Percentiles rank a stretch among this genome's conserved stretches.
These are phyloP conservation scores for Clavelina lepadiformis DNA, from an alignment of 23 tunicate genomes.

Conservation along the genomic window DNA sequence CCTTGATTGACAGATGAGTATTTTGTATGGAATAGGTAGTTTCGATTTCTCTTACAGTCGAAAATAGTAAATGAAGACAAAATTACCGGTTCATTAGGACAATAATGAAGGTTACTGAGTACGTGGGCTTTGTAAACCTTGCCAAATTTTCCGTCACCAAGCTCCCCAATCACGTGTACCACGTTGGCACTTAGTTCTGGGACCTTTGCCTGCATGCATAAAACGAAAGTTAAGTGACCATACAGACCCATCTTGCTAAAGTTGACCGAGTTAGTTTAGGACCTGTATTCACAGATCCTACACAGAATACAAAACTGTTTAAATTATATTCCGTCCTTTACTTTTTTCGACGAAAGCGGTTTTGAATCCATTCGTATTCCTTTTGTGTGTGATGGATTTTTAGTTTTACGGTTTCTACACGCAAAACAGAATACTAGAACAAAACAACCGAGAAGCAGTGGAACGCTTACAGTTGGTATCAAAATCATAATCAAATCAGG, in stretches of 20 bases:
- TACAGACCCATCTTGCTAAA: no score
- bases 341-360: slow-evolving; percentile 38
- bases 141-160: slow-evolving; percentile 93
- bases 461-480: slow-evolving; percentile 66
- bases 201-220: slow-evolving; percentile 36
- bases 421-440: slow-evolving; percentile 55
- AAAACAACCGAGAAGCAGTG: slow-evolving; percentile 52
- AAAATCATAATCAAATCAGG: slow-evolving; percentile 67
- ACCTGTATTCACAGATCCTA: no score
- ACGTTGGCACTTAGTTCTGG: slow-evolving; percentile 53
- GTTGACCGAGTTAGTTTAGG: no score
- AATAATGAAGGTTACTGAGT: slow-evolving; percentile 64
- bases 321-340: background rate
- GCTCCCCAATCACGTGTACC: slow-evolving; percentile 60
- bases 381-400: slow-evolving; percentile 25
- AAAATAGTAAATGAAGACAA: no score
- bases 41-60: no score
- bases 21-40: no score
- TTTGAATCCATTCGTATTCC: slow-evolving; percentile 26
- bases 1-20: no score
- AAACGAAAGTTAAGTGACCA: no score
- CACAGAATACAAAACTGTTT: no score
- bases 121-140: slow-evolving; percentile 85
- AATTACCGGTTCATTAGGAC: slow-evolving; percentile 83
- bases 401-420: slow-evolving; percentile 32